Base-by-base conservation (phyloP, 2,113 vertebrate genomes). In the Poeciliopsis retropinna region DNA sequence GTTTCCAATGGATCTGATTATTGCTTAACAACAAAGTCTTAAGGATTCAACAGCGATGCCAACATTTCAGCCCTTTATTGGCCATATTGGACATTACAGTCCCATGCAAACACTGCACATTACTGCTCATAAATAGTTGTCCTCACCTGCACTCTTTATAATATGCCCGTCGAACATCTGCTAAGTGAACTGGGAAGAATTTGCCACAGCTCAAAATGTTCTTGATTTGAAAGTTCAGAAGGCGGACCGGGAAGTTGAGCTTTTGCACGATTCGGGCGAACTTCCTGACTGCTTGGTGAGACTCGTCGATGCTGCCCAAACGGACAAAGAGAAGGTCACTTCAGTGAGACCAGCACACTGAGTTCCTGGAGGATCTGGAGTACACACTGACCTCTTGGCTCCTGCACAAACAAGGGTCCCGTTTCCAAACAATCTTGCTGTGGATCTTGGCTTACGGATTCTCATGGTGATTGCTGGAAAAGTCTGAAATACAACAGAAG, bases 191-290 rank as follows among this genome's bases (percentile, higher is more conserved):
- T 8, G 66, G 66, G 27, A 97, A 95, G 75, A 95, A 94, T 0
- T 94, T 94, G 73, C 95, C 96, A 67, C 89, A 95, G 64, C 93
- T 96, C 76, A 96, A 94, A 89, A 97, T 94, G 78, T 97, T 98
- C 85, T 95, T 94, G 75, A 98, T 95, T 89, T 96, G 96, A 83
- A 99, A 98, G 88, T 96, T 94, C 13, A 97, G 91, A 86, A 98
- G 97, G 87, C 93, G 95, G 70, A 95, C 96, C 0, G 97, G 96
- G 82, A 97, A 97, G 0, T 97, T 97, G 0, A 98, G 94, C 80
- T 97, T 98, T 92, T 98, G 97, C 54, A 98, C 90, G 51, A 96
- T 95, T 0, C 96, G 94, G 0, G 95, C 95, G 0, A 94, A 96
- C 74, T 94, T 98, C 76, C 97, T 94, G 1, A 96, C 95, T 9